Evolutionary conservation across 2,797 vertebrate genomes (phyloP).

Genomic region (Micromesistius poutassou): DNA sequence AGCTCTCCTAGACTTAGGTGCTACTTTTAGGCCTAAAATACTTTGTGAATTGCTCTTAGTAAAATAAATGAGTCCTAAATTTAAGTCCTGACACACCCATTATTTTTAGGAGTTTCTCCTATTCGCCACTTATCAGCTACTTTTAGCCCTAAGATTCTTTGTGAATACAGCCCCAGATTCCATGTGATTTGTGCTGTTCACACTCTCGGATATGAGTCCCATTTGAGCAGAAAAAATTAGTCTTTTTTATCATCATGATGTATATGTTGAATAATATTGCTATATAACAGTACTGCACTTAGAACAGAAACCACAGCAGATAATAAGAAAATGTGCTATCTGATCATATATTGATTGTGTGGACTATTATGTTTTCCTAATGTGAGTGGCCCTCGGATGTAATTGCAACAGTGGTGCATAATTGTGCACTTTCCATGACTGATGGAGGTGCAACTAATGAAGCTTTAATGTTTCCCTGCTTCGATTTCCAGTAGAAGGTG

Average conservation of each 20-base stretch:
- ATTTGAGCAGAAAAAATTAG: no score
- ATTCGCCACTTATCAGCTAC: no score
- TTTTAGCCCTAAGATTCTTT: no score
- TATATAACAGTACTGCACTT: not conserved
- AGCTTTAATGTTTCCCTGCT: not conserved
- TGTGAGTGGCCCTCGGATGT: not conserved
- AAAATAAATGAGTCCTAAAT: no score
- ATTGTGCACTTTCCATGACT: not conserved
- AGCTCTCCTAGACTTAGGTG: no score
- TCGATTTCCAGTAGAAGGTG: not conserved
- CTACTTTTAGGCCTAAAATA: no score
- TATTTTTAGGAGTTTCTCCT: no score
- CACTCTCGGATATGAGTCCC: no score
- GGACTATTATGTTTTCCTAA: not conserved
- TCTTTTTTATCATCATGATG: not conserved
- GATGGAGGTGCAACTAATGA: not conserved
- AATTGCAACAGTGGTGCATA: conserved; percentile 30
- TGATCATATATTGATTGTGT: not conserved
- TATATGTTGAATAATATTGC: not conserved
- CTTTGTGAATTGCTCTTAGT: no score
- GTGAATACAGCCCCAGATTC: no score
- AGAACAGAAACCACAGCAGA: not conserved
- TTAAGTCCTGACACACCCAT: no score
- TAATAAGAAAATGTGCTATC: not conserved
- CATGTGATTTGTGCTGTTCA: no score